Base-by-base conservation (phyloP, 2,888 invertebrate species). In the Adela reaumurella region DNA sequence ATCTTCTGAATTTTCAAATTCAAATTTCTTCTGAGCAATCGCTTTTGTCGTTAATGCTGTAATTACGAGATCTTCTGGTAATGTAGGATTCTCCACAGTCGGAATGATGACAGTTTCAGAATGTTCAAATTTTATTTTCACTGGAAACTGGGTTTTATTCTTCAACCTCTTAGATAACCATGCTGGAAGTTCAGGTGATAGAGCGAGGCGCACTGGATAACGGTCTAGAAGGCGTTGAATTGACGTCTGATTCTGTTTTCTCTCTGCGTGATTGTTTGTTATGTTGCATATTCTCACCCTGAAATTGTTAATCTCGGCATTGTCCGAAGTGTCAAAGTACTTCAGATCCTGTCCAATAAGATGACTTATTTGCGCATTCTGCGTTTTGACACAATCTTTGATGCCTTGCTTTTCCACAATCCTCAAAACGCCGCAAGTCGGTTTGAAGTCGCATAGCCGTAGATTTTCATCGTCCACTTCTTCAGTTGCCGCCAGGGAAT, bases 391-490 rank as follows among this genome's bases (percentile, higher is more conserved):
- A 6, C 81, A 82, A 56, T 84, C 82, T 54, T 82, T 81, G 35
- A 8, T 14, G 17, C 84, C 85, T 57, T 83, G 80, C 46, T 84
- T 82, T 66, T 89, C 87, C 1, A 86, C 81, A 24, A 92, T 72
- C 58, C 82, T 84, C 2, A 92, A 68, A 35, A 89, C 74, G 5
- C 84, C 83, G 56, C 85, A 86, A 58, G 88, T 87, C 1, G 91
- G 91, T 58, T 84, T 83, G 44, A 91, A 82, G 61, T 92, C 91
- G 59, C 85, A 85, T 43, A 92, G 67, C 35, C 86, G 81, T 58
- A 85, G 81, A 35, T 81, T 83, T 65, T 92, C 91, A 63, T 91
- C 89, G 35, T 82, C 72, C 48, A 90, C 71, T 56, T 88, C 86
- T 59, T 90, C 89, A 35, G 83, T 80, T 62, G 85, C 84, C 17